phyloP scores from a whole-genome alignment of 2,797 vertebrate genomes.

The Melanotaenia boesemani region DNA sequence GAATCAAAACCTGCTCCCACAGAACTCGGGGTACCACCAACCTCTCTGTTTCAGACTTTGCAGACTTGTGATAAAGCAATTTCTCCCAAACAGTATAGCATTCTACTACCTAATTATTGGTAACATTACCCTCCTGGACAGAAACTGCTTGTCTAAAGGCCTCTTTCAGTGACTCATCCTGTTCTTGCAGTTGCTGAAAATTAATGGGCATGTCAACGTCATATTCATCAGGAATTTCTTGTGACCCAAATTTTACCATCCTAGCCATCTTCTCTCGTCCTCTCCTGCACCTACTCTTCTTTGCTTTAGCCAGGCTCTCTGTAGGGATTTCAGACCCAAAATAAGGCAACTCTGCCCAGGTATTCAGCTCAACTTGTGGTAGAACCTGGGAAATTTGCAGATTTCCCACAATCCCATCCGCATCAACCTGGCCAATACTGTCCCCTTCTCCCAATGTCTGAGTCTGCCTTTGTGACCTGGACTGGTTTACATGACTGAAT shows the following conservation, averaged over 20 bases:
- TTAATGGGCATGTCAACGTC: background rate
- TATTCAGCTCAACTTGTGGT: background rate
- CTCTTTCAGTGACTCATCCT: background rate
- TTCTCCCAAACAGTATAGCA: too few relatives aligned
- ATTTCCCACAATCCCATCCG: background rate
- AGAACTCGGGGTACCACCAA: too few relatives aligned
- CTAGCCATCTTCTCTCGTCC: background rate
- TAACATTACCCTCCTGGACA: too few relatives aligned
- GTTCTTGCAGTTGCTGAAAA: background rate
- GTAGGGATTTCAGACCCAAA: background rate
- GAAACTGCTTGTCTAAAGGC: background rate
- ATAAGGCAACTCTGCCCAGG: background rate
- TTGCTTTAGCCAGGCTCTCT: background rate
- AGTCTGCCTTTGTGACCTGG: background rate
- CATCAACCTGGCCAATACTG: too few relatives aligned
- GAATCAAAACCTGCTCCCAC: too few relatives aligned
- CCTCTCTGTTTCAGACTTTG: too few relatives aligned
- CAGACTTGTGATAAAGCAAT: too few relatives aligned
- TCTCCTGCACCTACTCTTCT: background rate
- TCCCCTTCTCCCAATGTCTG: background rate
- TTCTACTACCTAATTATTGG: too few relatives aligned
- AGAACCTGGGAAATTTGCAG: too few relatives aligned
- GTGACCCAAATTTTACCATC: background rate
- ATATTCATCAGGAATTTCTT: background rate
- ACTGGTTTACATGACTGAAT: background rate